Base-by-base conservation (phyloP, 2,888 invertebrate genomes). In the Sicus ferrugineus region DNA sequence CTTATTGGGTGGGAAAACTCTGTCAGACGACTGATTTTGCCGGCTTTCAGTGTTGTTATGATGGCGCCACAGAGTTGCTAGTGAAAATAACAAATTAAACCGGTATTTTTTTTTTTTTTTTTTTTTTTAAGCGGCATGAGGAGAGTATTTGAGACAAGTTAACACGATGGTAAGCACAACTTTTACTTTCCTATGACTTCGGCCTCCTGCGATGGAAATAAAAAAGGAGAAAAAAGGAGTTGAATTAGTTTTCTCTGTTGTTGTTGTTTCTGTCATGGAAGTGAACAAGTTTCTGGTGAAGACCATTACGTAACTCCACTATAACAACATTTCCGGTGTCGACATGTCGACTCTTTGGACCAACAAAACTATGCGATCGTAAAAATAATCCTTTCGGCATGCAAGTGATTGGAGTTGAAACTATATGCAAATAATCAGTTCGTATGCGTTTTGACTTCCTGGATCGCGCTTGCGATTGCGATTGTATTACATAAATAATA, bases 111-210 rank as follows among this genome's bases (percentile, higher is more conserved):
- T 26, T 30, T n/a, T n/a, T n/a, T 16, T 46, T 14, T 46, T 46
- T 14, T 9, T 46, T 5, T 46, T 28, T 4, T 30, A 30, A 30
- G 21, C 42, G 3, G 2, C 19, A 42, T 61, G 23, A 42, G 16
- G 14, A 9, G 16, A 7, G 56, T 30, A n/a, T 56, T 30, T 16
- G 11, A 28, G 38, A 14, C 42, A 61, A 34, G 59, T 59, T 34
- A 31, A 42, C 38, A 61, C 5, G 23, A 38, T 11, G 4, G 61
- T 61, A 23, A 5, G n/a, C 21, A 42, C 34, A 59, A 59, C 59
- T 59, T 59, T 59, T 59, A 59, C 59, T 59, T 61, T 61, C 61
- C 42, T 61, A 11, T 2, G 42, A 61, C 23, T 61, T 42, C 42
- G 42, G 14, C 42, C 14, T 42, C 16, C 54, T 54, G 16, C 11